Conservation (phyloP, 2,113 vertebrate genomes). For the Ctenodactylus gundi region DNA sequence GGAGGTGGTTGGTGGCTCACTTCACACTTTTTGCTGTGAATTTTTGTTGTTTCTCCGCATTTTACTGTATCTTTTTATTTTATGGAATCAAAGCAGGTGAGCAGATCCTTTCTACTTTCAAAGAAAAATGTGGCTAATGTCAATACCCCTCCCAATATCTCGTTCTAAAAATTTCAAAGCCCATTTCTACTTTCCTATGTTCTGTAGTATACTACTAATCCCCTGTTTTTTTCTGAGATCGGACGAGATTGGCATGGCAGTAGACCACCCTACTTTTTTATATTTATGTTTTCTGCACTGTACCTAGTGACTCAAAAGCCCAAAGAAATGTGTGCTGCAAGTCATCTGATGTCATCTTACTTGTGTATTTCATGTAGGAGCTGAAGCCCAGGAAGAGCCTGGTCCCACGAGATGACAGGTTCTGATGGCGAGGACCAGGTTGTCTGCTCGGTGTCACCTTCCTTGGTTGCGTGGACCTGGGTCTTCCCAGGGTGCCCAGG, state of each 20-base stretch:
- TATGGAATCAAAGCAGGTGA: background rate
- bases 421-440: background rate
- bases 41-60: background rate
- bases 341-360: background rate
- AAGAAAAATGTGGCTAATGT: background rate
- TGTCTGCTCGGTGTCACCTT: background rate
- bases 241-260: too few relatives aligned
- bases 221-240: too few relatives aligned
- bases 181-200: background rate
- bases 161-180: background rate
- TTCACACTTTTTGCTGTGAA: background rate
- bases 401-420: too few relatives aligned
- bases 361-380: background rate
- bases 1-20: background rate
- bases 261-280: too few relatives aligned
- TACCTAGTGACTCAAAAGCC: background rate
- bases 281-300: conserved; percentile 1
- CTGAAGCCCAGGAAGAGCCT: background rate
- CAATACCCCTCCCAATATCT: background rate
- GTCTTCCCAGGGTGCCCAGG: background rate
- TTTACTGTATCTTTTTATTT: background rate
- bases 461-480: background rate
- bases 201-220: background rate
- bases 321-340: background rate
- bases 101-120: background rate